A percentile compares a stretch with the other conserved stretches of the same genome.
Conservation (phyloP, 2,113 vertebrate species). For the Lota lota region DNA sequence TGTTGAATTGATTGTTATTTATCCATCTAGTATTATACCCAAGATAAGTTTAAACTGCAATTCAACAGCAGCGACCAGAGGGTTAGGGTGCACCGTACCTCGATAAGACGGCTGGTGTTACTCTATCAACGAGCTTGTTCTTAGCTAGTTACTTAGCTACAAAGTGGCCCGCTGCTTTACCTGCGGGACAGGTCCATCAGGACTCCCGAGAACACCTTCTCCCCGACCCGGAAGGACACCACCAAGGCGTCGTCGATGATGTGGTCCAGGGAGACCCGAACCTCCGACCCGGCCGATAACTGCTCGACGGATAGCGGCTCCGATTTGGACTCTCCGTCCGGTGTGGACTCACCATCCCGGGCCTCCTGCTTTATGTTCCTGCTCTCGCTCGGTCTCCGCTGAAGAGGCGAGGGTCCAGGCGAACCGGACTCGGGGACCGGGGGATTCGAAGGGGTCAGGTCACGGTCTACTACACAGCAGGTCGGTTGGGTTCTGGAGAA, state of each 20-base stretch:
- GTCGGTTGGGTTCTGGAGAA: too few relatives aligned
- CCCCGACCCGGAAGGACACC: slow-evolving; percentile 91
- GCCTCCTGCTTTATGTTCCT: slow-evolving; percentile 7
- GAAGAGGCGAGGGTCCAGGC: slow-evolving; percentile 25
- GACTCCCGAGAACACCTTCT: slow-evolving; percentile 93
- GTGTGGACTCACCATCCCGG: slow-evolving; percentile 18
- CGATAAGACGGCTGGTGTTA: too few relatives aligned
- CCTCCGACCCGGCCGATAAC: slow-evolving; percentile 86
- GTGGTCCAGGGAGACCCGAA: slow-evolving; percentile 92
- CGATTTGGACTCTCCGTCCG: slow-evolving; percentile 7
- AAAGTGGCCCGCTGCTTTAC: slow-evolving; percentile 54
- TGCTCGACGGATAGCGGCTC: slow-evolving; percentile 44
- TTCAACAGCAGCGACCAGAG: too few relatives aligned
- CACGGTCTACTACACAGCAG: too few relatives aligned
- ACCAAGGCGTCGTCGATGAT: slow-evolving; percentile 97
- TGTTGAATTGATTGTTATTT: too few relatives aligned
- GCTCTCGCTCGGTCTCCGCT: slow-evolving; percentile 11
- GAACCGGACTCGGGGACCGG: not conserved
- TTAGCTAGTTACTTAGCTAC: too few relatives aligned
- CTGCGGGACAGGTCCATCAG: slow-evolving; percentile 97
- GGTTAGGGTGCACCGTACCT: too few relatives aligned
- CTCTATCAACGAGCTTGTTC: too few relatives aligned
- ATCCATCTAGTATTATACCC: too few relatives aligned
- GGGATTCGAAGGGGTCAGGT: too few relatives aligned
- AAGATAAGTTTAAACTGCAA: too few relatives aligned